Evolutionary conservation across 2,888 invertebrate genomes (phyloP), one percentile per base, ranked within the genome.

Genomic region (Zaprionus lineosus): DNA sequence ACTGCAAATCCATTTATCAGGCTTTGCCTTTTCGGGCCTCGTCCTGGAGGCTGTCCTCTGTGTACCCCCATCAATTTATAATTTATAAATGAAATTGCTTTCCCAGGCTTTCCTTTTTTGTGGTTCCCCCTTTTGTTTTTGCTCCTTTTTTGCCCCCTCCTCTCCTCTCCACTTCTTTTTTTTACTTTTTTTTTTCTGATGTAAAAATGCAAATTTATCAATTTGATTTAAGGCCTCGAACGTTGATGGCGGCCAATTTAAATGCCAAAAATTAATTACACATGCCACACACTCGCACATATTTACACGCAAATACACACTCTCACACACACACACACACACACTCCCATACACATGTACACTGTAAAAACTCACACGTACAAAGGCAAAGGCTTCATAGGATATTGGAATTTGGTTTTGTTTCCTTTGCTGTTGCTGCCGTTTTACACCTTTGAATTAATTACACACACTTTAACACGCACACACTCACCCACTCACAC

Each of bases 71-170:
- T 72, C 74, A 77, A 66, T 66, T 82, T 74, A 82, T 82, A 75
- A 77, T 82, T 77, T 77, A 79, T 67, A 78, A 75, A 82, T 77
- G 62, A 78, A 77, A 77, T 82, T 82, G 78, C 60, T 72, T 70
- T 77, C 55, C 21, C 11, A 19, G 68, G 64, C 50, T 31, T 44
- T 31, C 39, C 44, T 51, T 65, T 58, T 48, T 52, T 52, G 48
- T 11, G 56, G 39, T 41, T 43, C n/a, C 24, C 21, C 16, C 16
- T 47, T 48, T 51, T 44, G 43, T 33, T 41, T 33, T 31, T n/a
- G n/a, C n/a, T n/a, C 14, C 18, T 24, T 24, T 31, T 40, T n/a
- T n/a, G n/a, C 21, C 21, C 21, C 21, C 21, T 21, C 21, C 4
- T 7, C 21, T 7, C 21, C 21, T 21, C 21, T 7, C 21, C 7